Evolutionary conservation across 1,140 invertebrate species (phyloP), one percentile per base, ranked within the genome.

Genomic region (Trialeurodes vaporariorum): DNA sequence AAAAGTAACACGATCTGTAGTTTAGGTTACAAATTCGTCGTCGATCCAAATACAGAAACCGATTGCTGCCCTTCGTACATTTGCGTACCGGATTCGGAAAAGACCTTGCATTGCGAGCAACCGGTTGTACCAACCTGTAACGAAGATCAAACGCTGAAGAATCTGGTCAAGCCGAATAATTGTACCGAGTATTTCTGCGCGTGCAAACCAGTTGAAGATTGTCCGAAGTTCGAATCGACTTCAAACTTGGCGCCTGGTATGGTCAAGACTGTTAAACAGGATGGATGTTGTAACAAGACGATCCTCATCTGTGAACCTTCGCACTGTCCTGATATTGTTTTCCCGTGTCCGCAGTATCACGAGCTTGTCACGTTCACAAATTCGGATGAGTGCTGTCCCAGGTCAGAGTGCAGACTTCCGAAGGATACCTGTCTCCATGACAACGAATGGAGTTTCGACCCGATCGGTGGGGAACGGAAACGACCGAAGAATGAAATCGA

Each of bases 1-100:
- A 76, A 77, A 27, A 69, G 79, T 49, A 81, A 84, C 24, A 84
- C 83, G 11, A 81, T 87, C 61, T 87, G 85, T 68, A 78, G 82
- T 40, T 74, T 78, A 68, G 82, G 79, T 59, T 84, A 76, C 69
- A 79, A 71, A 63, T 79, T 84, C 11, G 72, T 83, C 34, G 74
- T 81, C 13, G 69, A 85, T 0, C 76, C 82, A 22, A 81, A 77
- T 26, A 82, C 83, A 1, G 77, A 81, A 12, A 74, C 77, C 1
- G 81, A 84, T 58, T 92, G 90, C 76, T 92, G 90, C 72, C 80
- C 83, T 1, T 82, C 85, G 62, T 86, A 87, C 72, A 73, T 83
- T 21, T 91, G 89, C 72, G 81, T 66, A 67, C 61, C 67, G 66
- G 71, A 69, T 25, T 69, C 66, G 11, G 67, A 70, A 27, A 58